A percentile compares a stretch with the other conserved stretches of the same genome.
Evolutionary conservation across 2,888 invertebrate species (phyloP).

Genomic region (Pasiphila rectangulata): DNA sequence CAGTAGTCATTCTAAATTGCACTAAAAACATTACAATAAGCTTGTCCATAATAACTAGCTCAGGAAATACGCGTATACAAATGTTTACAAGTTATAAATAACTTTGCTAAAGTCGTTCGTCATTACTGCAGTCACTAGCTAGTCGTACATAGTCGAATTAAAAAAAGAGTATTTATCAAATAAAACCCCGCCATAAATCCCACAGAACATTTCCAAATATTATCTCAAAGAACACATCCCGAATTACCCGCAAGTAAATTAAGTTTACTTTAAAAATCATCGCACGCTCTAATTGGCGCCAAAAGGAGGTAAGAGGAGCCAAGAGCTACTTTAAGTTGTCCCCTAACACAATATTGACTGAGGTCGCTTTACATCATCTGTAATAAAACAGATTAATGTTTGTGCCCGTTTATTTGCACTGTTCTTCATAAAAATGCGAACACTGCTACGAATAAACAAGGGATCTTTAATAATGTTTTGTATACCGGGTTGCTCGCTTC

Average conservation of each 20-base stretch:
- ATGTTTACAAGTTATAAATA: too few species aligned
- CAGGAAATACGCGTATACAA: too few species aligned
- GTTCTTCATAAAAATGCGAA: slow-evolving; percentile 79
- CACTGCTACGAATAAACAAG: slow-evolving; percentile 64
- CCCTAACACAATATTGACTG: slow-evolving; percentile 76
- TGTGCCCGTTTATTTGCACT: slow-evolving; percentile 71
- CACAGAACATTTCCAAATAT: slow-evolving; percentile 22
- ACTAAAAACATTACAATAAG: too few species aligned
- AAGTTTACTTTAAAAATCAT: slow-evolving; percentile 76
- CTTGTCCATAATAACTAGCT: too few species aligned
- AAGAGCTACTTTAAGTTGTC: slow-evolving; percentile 54
- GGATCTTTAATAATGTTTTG: slow-evolving; percentile 61
- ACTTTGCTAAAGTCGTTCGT: too few species aligned
- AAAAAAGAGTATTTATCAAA: neutral
- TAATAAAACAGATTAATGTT: slow-evolving; percentile 80
- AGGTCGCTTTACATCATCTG: slow-evolving; percentile 73
- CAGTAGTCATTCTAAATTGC: too few species aligned
- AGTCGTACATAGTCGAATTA: neutral
- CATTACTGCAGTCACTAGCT: too few species aligned
- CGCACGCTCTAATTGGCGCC: slow-evolving; percentile 75
- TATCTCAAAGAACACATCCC: slow-evolving; percentile 21
- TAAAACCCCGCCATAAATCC: slow-evolving; percentile 5
- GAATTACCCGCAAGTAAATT: slow-evolving; percentile 51
- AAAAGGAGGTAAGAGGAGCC: slow-evolving; percentile 41
- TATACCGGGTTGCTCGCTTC: slow-evolving; percentile 18